These are phyloP conservation scores for Tribolium castaneum DNA, from an alignment of 1,140 invertebrate genomes.

Conservation along the genomic window DNA sequence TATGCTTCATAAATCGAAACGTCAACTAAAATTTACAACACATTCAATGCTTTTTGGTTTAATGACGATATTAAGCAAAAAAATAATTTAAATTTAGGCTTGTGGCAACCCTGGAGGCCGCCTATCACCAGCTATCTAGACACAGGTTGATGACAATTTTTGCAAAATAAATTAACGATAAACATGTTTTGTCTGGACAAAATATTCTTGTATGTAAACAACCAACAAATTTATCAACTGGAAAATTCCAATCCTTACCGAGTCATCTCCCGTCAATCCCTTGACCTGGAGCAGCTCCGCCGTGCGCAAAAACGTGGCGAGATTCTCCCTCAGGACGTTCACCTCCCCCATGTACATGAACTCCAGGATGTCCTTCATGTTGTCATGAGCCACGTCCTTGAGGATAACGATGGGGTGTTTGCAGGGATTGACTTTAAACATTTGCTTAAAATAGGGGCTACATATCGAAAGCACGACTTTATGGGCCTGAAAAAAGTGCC, in stretches of 20 bases:
- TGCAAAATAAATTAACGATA: not conserved
- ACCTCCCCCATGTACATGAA: constrained; percentile 92
- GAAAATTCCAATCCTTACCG: constrained; percentile 53
- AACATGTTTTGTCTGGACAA: not conserved
- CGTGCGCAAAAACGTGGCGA: constrained; percentile 87
- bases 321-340: constrained; percentile 88
- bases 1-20: too few relatives aligned
- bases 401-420: constrained; percentile 78
- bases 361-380: constrained; percentile 81
- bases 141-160: not conserved
- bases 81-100: too few relatives aligned
- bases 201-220: constrained; percentile 25
- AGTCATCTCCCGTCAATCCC: constrained; percentile 75
- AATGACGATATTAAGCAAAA: too few relatives aligned
- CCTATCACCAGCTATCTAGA: not conserved
- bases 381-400: constrained; percentile 80
- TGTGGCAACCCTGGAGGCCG: not conserved
- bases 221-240: constrained; percentile 10
- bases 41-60: too few relatives aligned
- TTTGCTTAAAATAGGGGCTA: constrained; percentile 78
- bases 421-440: constrained; percentile 70
- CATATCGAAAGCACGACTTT: constrained; percentile 79
- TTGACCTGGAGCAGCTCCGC: constrained; percentile 90
- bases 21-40: too few relatives aligned
- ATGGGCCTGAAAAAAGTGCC: constrained; percentile 77